Percentiles rank a stretch among this genome's conserved stretches.
Evolutionary conservation across 1,140 invertebrate genomes (phyloP).

Genomic region (Conus betulinus): DNA sequence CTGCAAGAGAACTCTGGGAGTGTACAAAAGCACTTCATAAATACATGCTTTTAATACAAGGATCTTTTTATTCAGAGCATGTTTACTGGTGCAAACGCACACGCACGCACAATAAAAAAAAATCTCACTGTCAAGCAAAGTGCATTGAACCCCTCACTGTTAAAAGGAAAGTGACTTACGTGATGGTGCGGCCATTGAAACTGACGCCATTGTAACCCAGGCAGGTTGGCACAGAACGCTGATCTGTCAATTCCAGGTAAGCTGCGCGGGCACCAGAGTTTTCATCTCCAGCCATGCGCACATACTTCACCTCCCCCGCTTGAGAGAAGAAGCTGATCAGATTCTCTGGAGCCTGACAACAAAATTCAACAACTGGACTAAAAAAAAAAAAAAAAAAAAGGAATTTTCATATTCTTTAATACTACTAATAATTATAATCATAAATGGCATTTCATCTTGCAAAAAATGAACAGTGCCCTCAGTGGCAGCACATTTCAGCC

Average conservation of each 20-base stretch:
- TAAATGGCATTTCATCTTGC: no score
- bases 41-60: not conserved
- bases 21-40: no score
- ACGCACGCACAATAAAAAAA: not conserved
- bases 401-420: no score
- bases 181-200: slow-evolving; percentile 81
- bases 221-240: slow-evolving; percentile 90
- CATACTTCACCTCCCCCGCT: slow-evolving; percentile 96
- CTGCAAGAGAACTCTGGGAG: no score
- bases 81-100: not conserved
- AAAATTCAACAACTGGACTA: not conserved
- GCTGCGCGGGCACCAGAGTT: slow-evolving; percentile 85
- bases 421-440: no score
- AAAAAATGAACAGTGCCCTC: no score
- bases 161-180: slow-evolving; percentile 64
- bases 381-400: no score
- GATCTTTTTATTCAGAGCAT: not conserved
- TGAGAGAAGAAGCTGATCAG: slow-evolving; percentile 89
- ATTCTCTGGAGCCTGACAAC: slow-evolving; percentile 66
- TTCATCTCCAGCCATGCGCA: slow-evolving; percentile 92
- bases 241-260: slow-evolving; percentile 95
- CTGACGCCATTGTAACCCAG: slow-evolving; percentile 87
- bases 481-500: no score
- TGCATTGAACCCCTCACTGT: not conserved
- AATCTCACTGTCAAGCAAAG: not conserved